phyloP scores from a whole-genome alignment of 2,113 vertebrate genomes.

The Etheostoma spectabile region DNA sequence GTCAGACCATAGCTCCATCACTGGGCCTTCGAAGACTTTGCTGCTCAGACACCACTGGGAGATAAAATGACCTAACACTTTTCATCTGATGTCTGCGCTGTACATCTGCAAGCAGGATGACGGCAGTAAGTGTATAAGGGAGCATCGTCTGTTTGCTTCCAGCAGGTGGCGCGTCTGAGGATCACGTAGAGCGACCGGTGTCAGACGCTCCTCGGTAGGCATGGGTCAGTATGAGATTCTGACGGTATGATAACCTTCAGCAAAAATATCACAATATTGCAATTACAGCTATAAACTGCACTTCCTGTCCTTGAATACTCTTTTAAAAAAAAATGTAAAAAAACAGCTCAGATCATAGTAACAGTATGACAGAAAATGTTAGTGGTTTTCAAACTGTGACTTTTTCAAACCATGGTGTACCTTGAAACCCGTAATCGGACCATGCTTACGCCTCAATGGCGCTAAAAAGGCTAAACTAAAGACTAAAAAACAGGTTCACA shows the following conservation, averaged over 20 bases:
- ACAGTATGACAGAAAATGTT: no score
- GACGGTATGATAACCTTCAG: no score
- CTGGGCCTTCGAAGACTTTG: constrained; percentile 56
- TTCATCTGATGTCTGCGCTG: constrained; percentile 9
- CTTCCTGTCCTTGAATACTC: no score
- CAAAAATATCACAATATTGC: no score
- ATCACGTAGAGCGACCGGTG: neutral
- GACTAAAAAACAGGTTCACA: neutral
- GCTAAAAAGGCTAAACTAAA: neutral
- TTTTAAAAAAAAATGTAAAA: no score
- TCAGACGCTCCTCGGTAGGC: neutral
- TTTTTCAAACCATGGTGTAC: no score
- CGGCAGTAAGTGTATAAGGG: neutral
- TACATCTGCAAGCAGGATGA: constrained; percentile 32
- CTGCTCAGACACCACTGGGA: constrained; percentile 13
- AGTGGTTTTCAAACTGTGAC: no score
- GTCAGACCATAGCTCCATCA: neutral
- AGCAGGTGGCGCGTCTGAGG: neutral
- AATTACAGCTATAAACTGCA: no score
- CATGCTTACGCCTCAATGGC: neutral
- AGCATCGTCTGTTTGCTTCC: neutral
- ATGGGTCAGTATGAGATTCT: no score
- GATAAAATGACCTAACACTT: neutral
- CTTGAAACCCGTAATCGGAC: no score
- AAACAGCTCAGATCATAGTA: no score